phyloP scores from a whole-genome alignment of 2,113 vertebrate genomes.

The Petrocephalus zakoni region DNA sequence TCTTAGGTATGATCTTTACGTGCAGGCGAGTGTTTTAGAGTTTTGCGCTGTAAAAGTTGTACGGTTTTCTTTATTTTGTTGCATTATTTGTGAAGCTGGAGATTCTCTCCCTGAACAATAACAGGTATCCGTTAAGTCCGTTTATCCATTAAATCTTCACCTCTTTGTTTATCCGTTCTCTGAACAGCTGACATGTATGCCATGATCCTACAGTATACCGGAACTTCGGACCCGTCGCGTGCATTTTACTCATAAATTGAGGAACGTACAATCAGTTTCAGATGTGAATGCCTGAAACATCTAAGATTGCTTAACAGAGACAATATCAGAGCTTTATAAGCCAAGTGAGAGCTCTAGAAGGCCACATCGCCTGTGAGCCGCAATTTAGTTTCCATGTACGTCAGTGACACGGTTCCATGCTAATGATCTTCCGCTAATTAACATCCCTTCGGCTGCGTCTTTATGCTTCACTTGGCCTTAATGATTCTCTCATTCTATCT shows the following conservation, averaged over 20 bases:
- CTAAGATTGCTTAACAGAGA: background rate
- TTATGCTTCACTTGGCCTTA: background rate
- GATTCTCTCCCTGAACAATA: background rate
- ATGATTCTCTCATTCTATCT: background rate
- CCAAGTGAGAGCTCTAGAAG: background rate
- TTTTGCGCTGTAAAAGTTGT: background rate
- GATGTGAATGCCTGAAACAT: background rate
- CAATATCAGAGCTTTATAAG: background rate
- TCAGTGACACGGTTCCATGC: background rate
- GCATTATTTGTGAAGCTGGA: background rate
- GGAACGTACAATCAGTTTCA: constrained; percentile 7
- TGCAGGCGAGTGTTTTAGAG: background rate
- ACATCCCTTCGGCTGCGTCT: background rate
- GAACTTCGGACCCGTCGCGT: background rate
- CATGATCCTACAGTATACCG: too few relatives aligned
- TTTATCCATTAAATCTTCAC: background rate
- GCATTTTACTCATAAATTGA: background rate
- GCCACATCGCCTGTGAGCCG: background rate
- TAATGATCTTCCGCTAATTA: background rate
- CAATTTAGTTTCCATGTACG: background rate
- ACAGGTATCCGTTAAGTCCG: background rate
- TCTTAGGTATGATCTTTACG: background rate
- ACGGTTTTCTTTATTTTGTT: background rate
- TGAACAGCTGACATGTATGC: background rate
- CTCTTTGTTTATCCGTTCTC: background rate